Percentiles rank a stretch among this genome's conserved stretches.
phyloP scores from a whole-genome alignment of 2,888 invertebrate species.

The Acrocyrtus sp. region DNA sequence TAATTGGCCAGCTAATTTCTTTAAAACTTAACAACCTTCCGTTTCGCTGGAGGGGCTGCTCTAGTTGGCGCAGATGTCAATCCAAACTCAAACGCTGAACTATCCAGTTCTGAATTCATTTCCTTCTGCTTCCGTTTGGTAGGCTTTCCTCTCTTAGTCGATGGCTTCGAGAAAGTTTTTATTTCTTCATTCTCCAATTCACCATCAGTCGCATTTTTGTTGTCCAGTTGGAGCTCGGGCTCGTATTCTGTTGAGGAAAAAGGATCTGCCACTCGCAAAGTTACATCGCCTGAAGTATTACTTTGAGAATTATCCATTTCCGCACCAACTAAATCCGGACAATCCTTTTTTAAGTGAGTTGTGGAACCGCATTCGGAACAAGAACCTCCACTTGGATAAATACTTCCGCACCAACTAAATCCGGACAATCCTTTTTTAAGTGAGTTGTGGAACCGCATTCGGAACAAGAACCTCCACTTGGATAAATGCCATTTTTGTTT shows the following conservation, averaged over 20 bases:
- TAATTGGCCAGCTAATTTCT: too few relatives aligned
- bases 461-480: slow-evolving; percentile 84
- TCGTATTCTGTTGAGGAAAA: slow-evolving; percentile 57
- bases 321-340: slow-evolving; percentile 69
- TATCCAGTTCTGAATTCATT: too few relatives aligned
- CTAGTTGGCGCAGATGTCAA: too few relatives aligned
- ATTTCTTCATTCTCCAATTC: neutral
- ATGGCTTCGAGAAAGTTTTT: neutral
- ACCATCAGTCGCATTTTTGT: too few relatives aligned
- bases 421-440: slow-evolving; percentile 81
- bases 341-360: slow-evolving; percentile 84
- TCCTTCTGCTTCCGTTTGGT: too few relatives aligned
- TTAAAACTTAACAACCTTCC: slow-evolving; percentile 45
- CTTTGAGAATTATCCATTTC: slow-evolving; percentile 7
- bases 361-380: slow-evolving; percentile 70
- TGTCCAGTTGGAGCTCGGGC: slow-evolving; percentile 17
- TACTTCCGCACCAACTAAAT: slow-evolving; percentile 61
- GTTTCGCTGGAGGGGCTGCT: slow-evolving; percentile 13
- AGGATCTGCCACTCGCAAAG: slow-evolving; percentile 48
- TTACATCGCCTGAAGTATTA: too few relatives aligned
- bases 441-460: slow-evolving; percentile 88
- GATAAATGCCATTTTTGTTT: slow-evolving; percentile 87
- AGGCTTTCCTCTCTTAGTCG: neutral
- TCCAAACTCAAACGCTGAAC: slow-evolving; percentile 10
- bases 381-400: slow-evolving; percentile 66